Conservation (phyloP, 64 coral and sea anemone genomes). For the Trachythela sp. region DNA sequence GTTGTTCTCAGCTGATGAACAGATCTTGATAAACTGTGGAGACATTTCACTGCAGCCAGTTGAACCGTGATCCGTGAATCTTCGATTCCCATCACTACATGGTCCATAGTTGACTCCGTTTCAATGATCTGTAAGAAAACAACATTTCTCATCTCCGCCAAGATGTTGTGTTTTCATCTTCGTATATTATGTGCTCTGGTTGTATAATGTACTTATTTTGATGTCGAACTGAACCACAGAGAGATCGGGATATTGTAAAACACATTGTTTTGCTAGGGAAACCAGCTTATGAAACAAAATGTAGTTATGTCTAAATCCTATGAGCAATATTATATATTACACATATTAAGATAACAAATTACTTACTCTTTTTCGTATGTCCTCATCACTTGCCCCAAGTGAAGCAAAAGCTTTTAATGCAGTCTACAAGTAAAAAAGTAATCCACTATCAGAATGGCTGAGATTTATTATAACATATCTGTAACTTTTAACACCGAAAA, state of each 20-base stretch:
- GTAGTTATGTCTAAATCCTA: too few species aligned
- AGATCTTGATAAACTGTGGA: slow-evolving; percentile 91
- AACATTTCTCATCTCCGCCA: too few species aligned
- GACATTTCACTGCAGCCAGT: slow-evolving; percentile 87
- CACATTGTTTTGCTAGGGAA: too few species aligned
- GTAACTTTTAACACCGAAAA: too few species aligned
- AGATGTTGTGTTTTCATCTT: too few species aligned
- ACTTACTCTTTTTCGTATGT: slow-evolving; percentile 86
- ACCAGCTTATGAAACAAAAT: too few species aligned
- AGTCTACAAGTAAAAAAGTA: slow-evolving; percentile 47
- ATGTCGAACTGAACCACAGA: too few species aligned
- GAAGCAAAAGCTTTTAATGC: slow-evolving; percentile 93
- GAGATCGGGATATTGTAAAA: too few species aligned
- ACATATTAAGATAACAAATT: background rate
- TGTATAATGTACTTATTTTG: too few species aligned
- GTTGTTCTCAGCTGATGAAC: slow-evolving; percentile 91
- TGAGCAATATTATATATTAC: too few species aligned
- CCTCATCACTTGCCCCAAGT: slow-evolving; percentile 88
- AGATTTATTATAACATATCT: too few species aligned
- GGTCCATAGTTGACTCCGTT: slow-evolving; percentile 85
- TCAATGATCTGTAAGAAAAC: slow-evolving; percentile 69
- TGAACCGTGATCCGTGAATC: slow-evolving; percentile 75
- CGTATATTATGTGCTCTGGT: too few species aligned
- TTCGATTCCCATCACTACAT: slow-evolving; percentile 89
- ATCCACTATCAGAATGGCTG: background rate